Evolutionary conservation across 2,888 invertebrate species (phyloP), one percentile per base, ranked within the genome.

Genomic region (Clunio marinus): DNA sequence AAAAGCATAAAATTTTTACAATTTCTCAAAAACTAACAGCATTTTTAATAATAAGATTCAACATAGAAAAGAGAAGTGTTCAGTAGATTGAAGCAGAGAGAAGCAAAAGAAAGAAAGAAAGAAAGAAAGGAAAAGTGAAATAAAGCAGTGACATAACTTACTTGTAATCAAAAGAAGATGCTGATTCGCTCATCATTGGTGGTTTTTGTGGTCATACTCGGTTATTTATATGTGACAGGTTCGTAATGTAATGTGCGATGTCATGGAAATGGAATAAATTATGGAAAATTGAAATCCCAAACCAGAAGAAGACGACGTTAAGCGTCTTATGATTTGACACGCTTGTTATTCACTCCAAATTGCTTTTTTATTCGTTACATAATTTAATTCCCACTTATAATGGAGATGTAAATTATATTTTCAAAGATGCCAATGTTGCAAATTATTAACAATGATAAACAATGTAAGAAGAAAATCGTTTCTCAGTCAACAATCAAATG

Each of bases 141-240:
- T 41, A 41, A n/a, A 41, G 17, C 51, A 20, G 51, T 51, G 51
- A 51, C 51, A 51, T 51, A 51, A 51, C 10, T 20, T 8, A 51
- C 8, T 20, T 17, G 51, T 51, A 20, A 17, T 22, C 51, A 51
- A 51, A 51, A 45, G 24, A 63, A 63, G 37, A 68, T 68, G 68
- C 15, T 68, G 25, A 25, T 68, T 28, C 35, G 62, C 25, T 69
- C 66, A 72, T 71, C 74, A 70, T 72, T 75, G 73, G 72, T 73
- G 70, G 73, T 75, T 74, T 75, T 76, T 75, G 75, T 76, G 72
- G 69, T 77, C 70, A 72, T 75, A 72, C 73, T 76, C 73, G 76
- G 76, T 76, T 77, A 76, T 72, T 73, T 76, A 71, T 73, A 76
- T 71, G 74, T 75, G 68, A 76, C 72, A 70, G 76, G 77, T 77